A percentile compares a stretch with the other conserved stretches of the same genome.
Conservation (phyloP, 2,797 vertebrate genomes). For the Acropternis orthonyx region DNA sequence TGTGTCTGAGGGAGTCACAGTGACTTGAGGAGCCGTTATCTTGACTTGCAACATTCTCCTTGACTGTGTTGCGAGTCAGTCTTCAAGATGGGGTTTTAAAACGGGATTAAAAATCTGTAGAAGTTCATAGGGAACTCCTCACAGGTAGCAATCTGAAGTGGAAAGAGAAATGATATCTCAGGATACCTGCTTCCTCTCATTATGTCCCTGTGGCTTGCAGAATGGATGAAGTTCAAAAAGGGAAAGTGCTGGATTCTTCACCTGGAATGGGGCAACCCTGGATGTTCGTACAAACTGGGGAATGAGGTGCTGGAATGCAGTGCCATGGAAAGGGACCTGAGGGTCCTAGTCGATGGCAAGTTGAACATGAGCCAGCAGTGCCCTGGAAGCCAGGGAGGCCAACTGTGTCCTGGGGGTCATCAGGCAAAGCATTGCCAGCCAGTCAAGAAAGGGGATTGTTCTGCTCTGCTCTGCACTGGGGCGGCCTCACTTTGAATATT, state of each 20-base stretch:
- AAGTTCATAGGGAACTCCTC: not conserved
- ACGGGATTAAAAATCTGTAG: not conserved
- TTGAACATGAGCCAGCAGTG: not conserved
- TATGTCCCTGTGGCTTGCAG: fast-evolving
- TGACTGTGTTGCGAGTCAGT: fast-evolving
- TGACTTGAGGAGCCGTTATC: fast-evolving
- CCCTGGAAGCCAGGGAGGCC: not conserved
- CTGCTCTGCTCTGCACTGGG: not conserved
- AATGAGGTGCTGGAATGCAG: not conserved
- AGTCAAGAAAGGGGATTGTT: not conserved
- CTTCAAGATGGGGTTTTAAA: not conserved
- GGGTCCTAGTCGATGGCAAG: no score
- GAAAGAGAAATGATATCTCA: not conserved
- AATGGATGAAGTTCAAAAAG: not conserved
- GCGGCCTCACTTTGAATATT: not conserved
- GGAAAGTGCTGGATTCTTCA: not conserved
- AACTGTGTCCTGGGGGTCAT: fast-evolving
- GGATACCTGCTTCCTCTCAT: not conserved
- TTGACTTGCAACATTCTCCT: not conserved
- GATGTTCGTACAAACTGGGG: not conserved
- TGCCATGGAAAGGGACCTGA: not conserved
- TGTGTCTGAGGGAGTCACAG: not conserved
- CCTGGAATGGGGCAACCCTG: not conserved
- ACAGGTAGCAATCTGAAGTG: not conserved
- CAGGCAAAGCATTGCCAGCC: not conserved